Conservation (phyloP, 2,797 vertebrate species). For the Sebastes alutus region DNA sequence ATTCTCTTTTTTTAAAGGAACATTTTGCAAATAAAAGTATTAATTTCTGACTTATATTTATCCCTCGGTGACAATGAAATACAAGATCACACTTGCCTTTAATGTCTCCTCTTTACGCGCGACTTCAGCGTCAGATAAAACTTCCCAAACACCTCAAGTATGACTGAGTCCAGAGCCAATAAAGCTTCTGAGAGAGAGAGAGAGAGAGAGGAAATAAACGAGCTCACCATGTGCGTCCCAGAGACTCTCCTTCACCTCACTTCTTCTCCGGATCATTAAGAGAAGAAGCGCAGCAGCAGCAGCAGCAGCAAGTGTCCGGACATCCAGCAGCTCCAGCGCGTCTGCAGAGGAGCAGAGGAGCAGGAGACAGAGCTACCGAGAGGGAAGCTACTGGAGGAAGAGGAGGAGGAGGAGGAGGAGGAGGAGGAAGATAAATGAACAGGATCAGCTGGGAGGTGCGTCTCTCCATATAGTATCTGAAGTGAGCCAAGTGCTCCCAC, state of each 20-base stretch:
- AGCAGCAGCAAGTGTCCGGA: slow-evolving; percentile 62
- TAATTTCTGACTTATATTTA: not conserved
- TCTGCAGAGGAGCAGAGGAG: slow-evolving; percentile 38
- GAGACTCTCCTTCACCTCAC: slow-evolving; percentile 56
- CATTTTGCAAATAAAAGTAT: not conserved
- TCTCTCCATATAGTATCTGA: slow-evolving; percentile 52
- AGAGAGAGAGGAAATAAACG: not conserved
- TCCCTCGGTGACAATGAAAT: not conserved
- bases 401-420: not conserved
- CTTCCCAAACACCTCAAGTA: not conserved
- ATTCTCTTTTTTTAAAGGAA: rapidly evolving
- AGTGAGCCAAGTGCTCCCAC: slow-evolving; percentile 45
- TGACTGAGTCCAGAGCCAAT: not conserved
- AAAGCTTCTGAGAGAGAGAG: not conserved
- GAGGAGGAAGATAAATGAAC: slow-evolving; percentile 28
- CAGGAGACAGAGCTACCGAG: slow-evolving; percentile 25
- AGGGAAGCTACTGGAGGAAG: not conserved
- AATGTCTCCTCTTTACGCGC: slow-evolving; percentile 5
- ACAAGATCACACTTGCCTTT: not conserved
- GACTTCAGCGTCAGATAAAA: not conserved
- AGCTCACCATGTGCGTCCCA: slow-evolving; percentile 83
- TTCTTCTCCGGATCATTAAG: slow-evolving; percentile 40
- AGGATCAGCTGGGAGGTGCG: slow-evolving; percentile 64
- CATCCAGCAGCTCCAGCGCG: slow-evolving; percentile 56
- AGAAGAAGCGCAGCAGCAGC: slow-evolving; percentile 44